Evolutionary conservation across 2,113 vertebrate genomes (phyloP), one percentile per base, ranked within the genome.

Genomic region (Prionailurus bengalensis): DNA sequence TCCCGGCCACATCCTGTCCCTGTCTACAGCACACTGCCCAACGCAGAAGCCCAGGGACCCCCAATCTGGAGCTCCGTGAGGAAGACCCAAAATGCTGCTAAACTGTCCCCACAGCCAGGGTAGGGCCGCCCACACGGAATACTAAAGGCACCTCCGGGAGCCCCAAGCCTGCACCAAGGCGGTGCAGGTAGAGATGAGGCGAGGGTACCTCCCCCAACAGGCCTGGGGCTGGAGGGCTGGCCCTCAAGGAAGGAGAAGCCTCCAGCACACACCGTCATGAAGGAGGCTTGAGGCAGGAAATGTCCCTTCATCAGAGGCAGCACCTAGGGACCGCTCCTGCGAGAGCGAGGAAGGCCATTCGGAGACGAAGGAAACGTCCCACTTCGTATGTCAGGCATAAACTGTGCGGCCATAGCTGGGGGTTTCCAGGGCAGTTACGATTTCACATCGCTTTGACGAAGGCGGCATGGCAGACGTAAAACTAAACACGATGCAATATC

Each of bases 221-320:
- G 58, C 21, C 8, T 10, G 58, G 48, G 33, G 23, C 33, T 29
- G 1, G 23, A 29, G 4, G 29, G 12, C 36, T 4, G 1, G 39
- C 19, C 63, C 23, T 9, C 23, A 5, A 65, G 39, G 51, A 71
- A 70, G 51, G 31, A 58, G 13, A 33, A 58, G 42, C 42, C 1
- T 27, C 7, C 0, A 68, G 80, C 3, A 10, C 0, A n/a, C 3
- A 4, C 42, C 58, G 25, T 27, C 21, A 25, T 31, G 29, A 9
- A 7, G 29, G n/a, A 21, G 4, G 9, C 11, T 4, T 0, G 15
- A 29, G 19, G 33, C 2, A 10, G 80, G 55, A 0, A 0, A 23
- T 19, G 23, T 19, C 73, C 45, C 45, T 65, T 2, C 31, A 0
- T 1, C n/a, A 8, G 39, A 36, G 51, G 10, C 4, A 5, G 13